Percentiles rank a stretch among this genome's conserved stretches.
Evolutionary conservation across 2,797 vertebrate genomes (phyloP).

Genomic region (Cuculus canorus): DNA sequence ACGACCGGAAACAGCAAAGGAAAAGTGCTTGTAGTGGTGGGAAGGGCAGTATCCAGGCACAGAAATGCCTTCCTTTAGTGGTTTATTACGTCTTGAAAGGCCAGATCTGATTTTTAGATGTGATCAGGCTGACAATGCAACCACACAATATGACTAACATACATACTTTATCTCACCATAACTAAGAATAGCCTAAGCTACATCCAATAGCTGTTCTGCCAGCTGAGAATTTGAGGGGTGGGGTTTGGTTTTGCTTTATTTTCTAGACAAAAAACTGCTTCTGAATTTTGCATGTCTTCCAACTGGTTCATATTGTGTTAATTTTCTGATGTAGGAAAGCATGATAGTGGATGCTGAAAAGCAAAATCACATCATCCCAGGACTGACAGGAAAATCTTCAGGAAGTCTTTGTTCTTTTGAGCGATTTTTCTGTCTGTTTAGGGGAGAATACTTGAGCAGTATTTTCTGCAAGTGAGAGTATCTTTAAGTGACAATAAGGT

Average conservation of each 20-base stretch:
- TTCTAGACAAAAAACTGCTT: background rate
- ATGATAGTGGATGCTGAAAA: background rate
- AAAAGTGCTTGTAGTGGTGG: background rate
- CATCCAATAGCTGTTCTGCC: background rate
- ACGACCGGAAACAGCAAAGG: background rate
- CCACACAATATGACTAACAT: fast-evolving
- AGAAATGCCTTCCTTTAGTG: background rate
- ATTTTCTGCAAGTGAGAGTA: background rate
- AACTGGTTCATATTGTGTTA: fast-evolving
- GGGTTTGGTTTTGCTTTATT: background rate
- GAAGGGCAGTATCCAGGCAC: background rate
- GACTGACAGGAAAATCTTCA: background rate
- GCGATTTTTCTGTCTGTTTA: background rate
- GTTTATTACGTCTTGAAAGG: background rate
- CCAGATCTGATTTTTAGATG: background rate
- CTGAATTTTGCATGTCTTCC: background rate
- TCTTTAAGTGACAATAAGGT: background rate
- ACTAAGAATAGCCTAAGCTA: background rate
- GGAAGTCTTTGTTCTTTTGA: background rate
- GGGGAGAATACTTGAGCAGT: background rate
- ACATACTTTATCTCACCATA: background rate
- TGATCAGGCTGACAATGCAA: background rate
- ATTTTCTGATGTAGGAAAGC: background rate
- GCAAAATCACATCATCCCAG: background rate
- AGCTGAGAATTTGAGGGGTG: fast-evolving